Percentiles rank a stretch among this genome's conserved stretches.
These are phyloP conservation scores for Melanostoma scalare DNA, from an alignment of 2,888 invertebrate species.

Conservation along the genomic window DNA sequence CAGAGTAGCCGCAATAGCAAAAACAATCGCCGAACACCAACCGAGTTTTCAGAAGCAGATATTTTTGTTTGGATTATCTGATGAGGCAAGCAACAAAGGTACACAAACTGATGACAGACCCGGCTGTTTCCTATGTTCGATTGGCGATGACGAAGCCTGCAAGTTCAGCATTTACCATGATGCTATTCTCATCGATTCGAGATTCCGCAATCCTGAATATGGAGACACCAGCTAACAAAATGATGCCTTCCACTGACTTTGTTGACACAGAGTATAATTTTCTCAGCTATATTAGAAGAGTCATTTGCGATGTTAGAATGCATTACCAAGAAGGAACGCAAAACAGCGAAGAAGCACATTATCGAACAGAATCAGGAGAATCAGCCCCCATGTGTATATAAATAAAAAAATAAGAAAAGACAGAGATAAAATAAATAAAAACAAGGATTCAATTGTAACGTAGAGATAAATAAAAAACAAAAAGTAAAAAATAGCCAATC, in stretches of 20 bases:
- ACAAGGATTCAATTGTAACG: conserved; percentile 30
- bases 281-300: too few species aligned
- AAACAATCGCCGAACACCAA: conserved; percentile 87
- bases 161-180: conserved; percentile 93
- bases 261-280: too few species aligned
- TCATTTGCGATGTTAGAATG: conserved; percentile 76
- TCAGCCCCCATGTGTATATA: conserved; percentile 74
- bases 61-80: conserved; percentile 92
- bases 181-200: conserved; percentile 89
- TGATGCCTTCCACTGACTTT: conserved; percentile 81
- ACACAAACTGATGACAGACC: conserved; percentile 84
- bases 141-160: conserved; percentile 92
- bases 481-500: conserved; percentile 31
- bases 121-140: conserved; percentile 93
- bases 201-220: conserved; percentile 92
- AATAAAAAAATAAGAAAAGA: conserved; percentile 18
- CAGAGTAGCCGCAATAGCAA: conserved; percentile 80
- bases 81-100: conserved; percentile 86
- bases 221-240: conserved; percentile 87
- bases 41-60: conserved; percentile 94
- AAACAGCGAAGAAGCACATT: conserved; percentile 81
- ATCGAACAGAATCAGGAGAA: conserved; percentile 80
- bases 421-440: conserved; percentile 37
- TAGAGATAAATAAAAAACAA: conserved; percentile 31
- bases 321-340: conserved; percentile 84